phyloP scores from a whole-genome alignment of 2,888 invertebrate species.

The Noctuana brunneofusca region DNA sequence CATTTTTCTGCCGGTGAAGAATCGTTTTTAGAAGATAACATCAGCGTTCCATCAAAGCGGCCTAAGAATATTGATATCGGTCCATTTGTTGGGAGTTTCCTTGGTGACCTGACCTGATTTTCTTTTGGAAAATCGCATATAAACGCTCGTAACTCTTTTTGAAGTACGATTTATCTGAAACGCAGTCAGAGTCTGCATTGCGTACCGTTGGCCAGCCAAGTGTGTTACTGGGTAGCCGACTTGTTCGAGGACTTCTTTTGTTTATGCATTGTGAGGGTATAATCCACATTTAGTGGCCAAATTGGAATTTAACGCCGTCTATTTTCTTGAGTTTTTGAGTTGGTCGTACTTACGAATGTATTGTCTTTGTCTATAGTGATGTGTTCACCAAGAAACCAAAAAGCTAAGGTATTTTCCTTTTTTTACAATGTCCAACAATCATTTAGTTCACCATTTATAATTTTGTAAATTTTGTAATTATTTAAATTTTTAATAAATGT shows the following conservation, averaged over 20 bases:
- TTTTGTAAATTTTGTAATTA: too few relatives aligned
- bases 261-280: not conserved
- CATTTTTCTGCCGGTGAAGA: not conserved
- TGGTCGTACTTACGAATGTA: too few relatives aligned
- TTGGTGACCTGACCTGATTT: slow-evolving; percentile 8
- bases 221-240: slow-evolving; percentile 29
- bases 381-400: too few relatives aligned
- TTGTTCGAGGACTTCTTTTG: slow-evolving; percentile 12
- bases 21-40: not conserved
- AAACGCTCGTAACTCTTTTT: slow-evolving; percentile 4
- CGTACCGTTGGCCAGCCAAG: slow-evolving; percentile 41
- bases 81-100: not conserved
- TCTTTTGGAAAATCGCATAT: not conserved
- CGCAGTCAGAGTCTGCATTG: slow-evolving; percentile 41
- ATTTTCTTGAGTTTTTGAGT: too few relatives aligned
- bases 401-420: too few relatives aligned
- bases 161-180: slow-evolving; percentile 15
- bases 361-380: too few relatives aligned
- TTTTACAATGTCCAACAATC: too few relatives aligned
- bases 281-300: not conserved
- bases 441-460: too few relatives aligned
- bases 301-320: too few relatives aligned
- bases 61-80: not conserved
- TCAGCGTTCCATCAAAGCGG: not conserved
- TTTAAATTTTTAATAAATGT: too few relatives aligned